Conservation (phyloP, 2,888 invertebrate genomes). For the Amphiduros pacificus region DNA sequence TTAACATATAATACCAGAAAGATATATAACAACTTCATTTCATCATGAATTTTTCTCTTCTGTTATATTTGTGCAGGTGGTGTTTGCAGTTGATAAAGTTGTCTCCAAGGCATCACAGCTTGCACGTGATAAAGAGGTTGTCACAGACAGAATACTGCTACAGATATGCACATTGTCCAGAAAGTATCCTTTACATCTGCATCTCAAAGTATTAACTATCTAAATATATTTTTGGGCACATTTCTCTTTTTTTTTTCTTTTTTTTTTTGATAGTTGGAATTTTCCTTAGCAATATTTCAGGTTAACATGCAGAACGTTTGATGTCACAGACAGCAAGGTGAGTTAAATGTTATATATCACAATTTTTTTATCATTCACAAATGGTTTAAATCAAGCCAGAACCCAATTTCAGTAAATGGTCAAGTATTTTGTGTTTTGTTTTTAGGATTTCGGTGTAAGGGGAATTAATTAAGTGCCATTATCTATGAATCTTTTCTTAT, state of each 20-base stretch:
- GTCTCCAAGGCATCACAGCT: constrained; percentile 27
- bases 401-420: no score
- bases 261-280: no score
- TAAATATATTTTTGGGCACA: background rate
- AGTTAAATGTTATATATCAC: no score
- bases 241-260: background rate
- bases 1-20: no score
- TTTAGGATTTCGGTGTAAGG: no score
- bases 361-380: no score
- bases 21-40: no score
- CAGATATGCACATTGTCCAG: constrained; percentile 63
- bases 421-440: no score
- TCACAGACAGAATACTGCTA: constrained; percentile 70
- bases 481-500: no score
- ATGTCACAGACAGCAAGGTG: constrained; percentile 62
- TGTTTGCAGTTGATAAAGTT: constrained; percentile 46
- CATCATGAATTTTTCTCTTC: background rate
- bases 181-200: constrained; percentile 61
- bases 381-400: no score
- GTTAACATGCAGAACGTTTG: constrained; percentile 70
- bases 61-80: constrained; percentile 36
- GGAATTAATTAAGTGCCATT: no score
- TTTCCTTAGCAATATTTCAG: constrained; percentile 43
- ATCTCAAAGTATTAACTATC: background rate
- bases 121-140: constrained; percentile 17